Base-by-base conservation (phyloP, 2,888 invertebrate species). In the Acronicta alni region DNA sequence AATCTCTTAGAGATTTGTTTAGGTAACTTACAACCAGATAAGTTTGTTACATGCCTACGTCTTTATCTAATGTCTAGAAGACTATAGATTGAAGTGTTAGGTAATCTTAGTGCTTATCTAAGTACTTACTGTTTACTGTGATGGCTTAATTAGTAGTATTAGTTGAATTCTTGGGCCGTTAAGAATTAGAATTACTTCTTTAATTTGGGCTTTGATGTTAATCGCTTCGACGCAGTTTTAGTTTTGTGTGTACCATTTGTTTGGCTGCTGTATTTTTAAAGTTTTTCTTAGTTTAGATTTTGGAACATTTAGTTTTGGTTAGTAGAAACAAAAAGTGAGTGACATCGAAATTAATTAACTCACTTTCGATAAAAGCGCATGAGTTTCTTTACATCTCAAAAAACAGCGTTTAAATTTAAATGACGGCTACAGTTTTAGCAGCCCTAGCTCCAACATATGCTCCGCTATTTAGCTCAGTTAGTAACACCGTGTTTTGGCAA, bases 401-500 rank as follows among this genome's bases (percentile, higher is more conserved):
- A 32, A 52, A 68, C 48, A 0, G 30, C 9, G 57, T 67, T 58
- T 56, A 58, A 67, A 67, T 62, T 71, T 61, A 67, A 57, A 52
- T 18, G 7, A 51, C 30, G 10, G 42, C 16, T 44, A 54, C 55
- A 58, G 41, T 46, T 57, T 44, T 45, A 55, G 48, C 55, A 57
- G 51, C 62, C 56, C 56, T 67, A 57, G 55, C 15, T 45, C 32
- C 58, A 64, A 57, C 71, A 60, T 71, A 63, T 63, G 63, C 55
- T 57, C 9, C 20, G 42, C 54, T 66, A 54, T 67, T 61, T 49
- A 70, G 58, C 56, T 57, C 39, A 47, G 57, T 61, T 61, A 67
- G 55, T 53, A 63, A 56, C 72, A 64, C 56, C 56, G 64, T 60
- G 64, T 72, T 73, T 73, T 70, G 67, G 64, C 74, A 62, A 63